Conservation (phyloP, 2,888 invertebrate species). For the Tubulanus polymorphus region DNA sequence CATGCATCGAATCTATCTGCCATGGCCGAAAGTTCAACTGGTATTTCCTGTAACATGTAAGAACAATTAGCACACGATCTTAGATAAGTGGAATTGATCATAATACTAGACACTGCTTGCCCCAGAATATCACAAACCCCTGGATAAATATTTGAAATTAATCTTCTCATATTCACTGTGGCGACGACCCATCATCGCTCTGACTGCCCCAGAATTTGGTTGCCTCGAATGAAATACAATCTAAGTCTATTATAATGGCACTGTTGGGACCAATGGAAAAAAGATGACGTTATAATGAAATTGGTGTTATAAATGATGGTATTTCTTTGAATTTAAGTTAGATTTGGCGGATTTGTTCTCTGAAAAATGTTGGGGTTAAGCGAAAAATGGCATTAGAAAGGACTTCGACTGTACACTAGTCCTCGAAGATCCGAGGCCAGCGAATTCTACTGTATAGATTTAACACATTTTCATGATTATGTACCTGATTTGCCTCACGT, state of each 20-base stretch:
- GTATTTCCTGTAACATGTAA: conserved; percentile 62
- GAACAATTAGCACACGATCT: not conserved
- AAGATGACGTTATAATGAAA: no score
- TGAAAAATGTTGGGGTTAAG: no score
- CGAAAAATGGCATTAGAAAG: no score
- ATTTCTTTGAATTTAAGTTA: no score
- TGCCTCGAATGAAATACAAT: no score
- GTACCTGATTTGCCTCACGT: conserved; percentile 73
- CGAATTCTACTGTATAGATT: no score
- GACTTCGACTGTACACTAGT: no score
- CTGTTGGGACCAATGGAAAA: no score
- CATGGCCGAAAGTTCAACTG: conserved; percentile 72
- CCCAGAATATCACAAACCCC: not conserved
- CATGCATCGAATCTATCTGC: conserved; percentile 65
- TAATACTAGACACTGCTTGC: conserved; percentile 1
- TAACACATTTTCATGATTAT: not conserved
- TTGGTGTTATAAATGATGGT: no score
- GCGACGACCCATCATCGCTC: not conserved
- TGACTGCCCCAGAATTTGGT: not conserved
- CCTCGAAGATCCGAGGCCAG: no score
- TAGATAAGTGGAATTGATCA: conserved; percentile 7
- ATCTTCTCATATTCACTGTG: not conserved
- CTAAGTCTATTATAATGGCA: no score
- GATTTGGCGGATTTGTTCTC: no score
- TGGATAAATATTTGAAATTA: not conserved